Evolutionary conservation across 2,888 invertebrate genomes (phyloP), one percentile per base, ranked within the genome.

Genomic region (Diarsia rubi): DNA sequence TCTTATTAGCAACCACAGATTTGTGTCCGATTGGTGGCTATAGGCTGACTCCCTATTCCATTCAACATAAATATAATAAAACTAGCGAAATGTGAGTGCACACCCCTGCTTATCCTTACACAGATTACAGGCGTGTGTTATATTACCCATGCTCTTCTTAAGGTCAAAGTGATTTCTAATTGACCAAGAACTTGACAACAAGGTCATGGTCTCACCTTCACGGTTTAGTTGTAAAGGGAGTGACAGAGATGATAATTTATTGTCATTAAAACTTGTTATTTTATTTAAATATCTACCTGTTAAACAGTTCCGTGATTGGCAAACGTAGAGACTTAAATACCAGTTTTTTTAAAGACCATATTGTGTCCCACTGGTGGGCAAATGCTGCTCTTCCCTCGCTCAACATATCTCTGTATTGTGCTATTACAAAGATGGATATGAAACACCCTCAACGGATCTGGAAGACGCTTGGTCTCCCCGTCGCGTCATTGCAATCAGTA

Each of bases 151-250:
- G 52, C 1, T n/a, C n/a, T 21, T 16, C 19, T 54, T 11, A 59
- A 73, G 59, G 59, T 14, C n/a, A 47, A 2, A 59, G 1, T n/a
- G 4, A 72, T 57, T 42, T 37, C 14, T 11, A 31, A 44, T 21
- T 45, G 75, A 31, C 73, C 75, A 16, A 54, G 62, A 74, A 75
- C 73, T 74, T 54, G 44, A 45, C 44, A 45, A 14, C 12, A 44
- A 44, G 16, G 37, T 37, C 52, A 62, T 63, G 62, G 62, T 31
- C 0, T 62, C 3, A 24, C 74, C 74, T 74, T 75, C 73, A 74
- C 31, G 24, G 24, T 74, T 37, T 16, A n/a, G 16, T 24, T 54
- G 24, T 60, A 2, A 52, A 12, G 1, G 16, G 12, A 62, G 9
- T 31, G 73, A 54, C 73, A 24, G 19, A 21, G 8, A 52, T 37